These are phyloP conservation scores for Parascotia fuliginaria DNA, from an alignment of 2,888 invertebrate genomes.

Conservation along the genomic window DNA sequence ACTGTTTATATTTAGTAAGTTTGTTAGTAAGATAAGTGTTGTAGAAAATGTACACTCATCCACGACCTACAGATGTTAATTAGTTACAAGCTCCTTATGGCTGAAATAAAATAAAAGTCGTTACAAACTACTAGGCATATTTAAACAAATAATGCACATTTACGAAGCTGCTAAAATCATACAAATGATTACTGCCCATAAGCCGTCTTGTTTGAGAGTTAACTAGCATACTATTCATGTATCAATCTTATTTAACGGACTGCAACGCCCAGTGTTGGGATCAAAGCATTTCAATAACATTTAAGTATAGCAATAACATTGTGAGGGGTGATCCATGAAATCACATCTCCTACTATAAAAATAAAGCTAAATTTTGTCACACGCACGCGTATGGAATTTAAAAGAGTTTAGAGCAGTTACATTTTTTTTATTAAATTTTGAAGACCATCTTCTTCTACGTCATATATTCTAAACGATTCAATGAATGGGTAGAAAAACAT, in stretches of 20 bases:
- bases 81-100: no score
- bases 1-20: no score
- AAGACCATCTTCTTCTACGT: constrained; percentile 22
- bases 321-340: constrained; percentile 64
- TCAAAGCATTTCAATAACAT: constrained; percentile 64
- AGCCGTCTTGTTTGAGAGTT: constrained; percentile 27
- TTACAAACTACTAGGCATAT: neutral
- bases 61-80: no score
- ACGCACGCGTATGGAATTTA: constrained; percentile 67
- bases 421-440: constrained; percentile 60
- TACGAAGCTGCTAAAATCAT: neutral
- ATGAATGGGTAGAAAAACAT: neutral
- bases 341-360: constrained; percentile 67
- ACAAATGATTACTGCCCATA: constrained; percentile 17
- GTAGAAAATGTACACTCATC: no score
- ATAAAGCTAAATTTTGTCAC: constrained; percentile 76
- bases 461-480: neutral
- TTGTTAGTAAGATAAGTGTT: no score
- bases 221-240: constrained; percentile 29
- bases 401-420: constrained; percentile 44
- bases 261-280: constrained; percentile 49
- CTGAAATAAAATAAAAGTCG: no score
- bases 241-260: constrained; percentile 46
- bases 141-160: neutral
- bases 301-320: constrained; percentile 66